A percentile compares a stretch with the other conserved stretches of the same genome.
Evolutionary conservation across 2,888 invertebrate genomes (phyloP).

Genomic region (Volucella inflata): DNA sequence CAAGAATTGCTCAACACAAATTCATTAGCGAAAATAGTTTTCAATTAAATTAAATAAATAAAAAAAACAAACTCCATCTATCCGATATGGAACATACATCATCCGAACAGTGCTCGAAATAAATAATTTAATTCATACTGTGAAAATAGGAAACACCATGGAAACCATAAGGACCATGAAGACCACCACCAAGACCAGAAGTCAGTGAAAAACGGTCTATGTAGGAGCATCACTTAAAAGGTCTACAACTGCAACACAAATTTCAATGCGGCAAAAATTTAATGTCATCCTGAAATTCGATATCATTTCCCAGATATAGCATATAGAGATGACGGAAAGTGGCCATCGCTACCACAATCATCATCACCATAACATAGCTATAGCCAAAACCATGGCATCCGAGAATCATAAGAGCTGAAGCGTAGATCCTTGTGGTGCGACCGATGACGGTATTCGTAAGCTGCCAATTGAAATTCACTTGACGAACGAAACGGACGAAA

Average conservation of each 20-base stretch:
- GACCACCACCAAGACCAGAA: too few species aligned
- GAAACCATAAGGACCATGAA: too few species aligned
- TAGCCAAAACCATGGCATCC: not conserved
- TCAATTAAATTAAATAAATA: not conserved
- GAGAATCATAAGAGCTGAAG: not conserved
- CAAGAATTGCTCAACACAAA: not conserved
- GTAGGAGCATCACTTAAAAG: not conserved
- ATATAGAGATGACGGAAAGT: conserved; percentile 30
- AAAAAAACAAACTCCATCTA: too few species aligned
- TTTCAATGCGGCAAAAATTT: conserved; percentile 41
- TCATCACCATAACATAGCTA: too few species aligned
- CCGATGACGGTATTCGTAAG: conserved; percentile 16
- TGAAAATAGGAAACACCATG: too few species aligned
- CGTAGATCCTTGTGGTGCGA: conserved; percentile 18
- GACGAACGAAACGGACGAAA: conserved; percentile 61
- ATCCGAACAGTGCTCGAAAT: too few species aligned
- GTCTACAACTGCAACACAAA: conserved; percentile 31
- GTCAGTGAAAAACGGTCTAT: too few species aligned
- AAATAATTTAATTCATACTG: too few species aligned
- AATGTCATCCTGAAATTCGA: conserved; percentile 29
- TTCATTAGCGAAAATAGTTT: not conserved
- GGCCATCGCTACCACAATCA: not conserved
- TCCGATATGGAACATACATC: too few species aligned
- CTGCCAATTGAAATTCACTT: conserved; percentile 69
- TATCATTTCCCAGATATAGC: conserved; percentile 42